phyloP scores from a whole-genome alignment of 2,113 vertebrate genomes.

The Atherinomorus stipes region DNA sequence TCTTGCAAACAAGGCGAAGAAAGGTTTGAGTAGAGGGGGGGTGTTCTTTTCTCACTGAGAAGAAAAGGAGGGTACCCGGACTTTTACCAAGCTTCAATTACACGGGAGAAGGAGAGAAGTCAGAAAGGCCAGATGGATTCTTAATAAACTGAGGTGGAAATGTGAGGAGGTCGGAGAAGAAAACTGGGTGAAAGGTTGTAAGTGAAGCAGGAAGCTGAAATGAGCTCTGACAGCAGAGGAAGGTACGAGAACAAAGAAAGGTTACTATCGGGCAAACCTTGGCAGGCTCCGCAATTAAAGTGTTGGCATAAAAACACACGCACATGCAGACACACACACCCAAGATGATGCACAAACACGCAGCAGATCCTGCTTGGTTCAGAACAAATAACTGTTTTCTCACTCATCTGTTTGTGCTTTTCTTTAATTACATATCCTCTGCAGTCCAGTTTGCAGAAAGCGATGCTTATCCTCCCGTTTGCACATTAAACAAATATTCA shows the following conservation, averaged over 20 bases:
- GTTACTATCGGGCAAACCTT: conserved; percentile 72
- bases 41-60: background rate
- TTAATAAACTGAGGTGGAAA: background rate
- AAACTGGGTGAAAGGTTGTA: background rate
- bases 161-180: background rate
- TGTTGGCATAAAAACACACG: conserved; percentile 11
- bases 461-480: background rate
- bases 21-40: background rate
- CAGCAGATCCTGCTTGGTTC: conserved; percentile 20
- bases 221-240: conserved; percentile 11
- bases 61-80: background rate
- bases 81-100: background rate
- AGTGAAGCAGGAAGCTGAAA: conserved; percentile 14
- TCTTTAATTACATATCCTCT: background rate
- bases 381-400: conserved; percentile 23
- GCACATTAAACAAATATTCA: conserved; percentile 7
- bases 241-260: conserved; percentile 65
- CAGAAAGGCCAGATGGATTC: conserved; percentile 8
- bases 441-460: background rate
- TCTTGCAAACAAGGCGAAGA: conserved; percentile 32
- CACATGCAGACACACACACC: background rate
- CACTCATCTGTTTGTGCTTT: background rate
- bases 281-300: conserved; percentile 34
- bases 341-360: conserved; percentile 1
- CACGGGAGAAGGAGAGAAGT: background rate